Base-by-base conservation (phyloP, 1,140 invertebrate genomes). In the Rhagoletis zephyria region DNA sequence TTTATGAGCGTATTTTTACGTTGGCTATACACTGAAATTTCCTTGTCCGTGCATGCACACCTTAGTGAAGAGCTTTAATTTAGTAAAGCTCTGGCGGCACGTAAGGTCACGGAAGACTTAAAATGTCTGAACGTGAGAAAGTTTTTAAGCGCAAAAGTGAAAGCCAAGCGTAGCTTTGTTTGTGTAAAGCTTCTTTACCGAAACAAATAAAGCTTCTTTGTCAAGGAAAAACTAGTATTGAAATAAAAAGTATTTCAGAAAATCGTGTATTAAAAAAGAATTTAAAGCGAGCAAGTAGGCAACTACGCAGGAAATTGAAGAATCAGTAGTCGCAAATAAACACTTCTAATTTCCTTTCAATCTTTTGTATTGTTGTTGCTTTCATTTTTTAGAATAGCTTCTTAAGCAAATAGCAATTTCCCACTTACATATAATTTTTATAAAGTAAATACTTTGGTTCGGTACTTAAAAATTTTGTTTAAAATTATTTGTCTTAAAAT, bases 21-120 rank as follows among this genome's bases (percentile, higher is more conserved):
- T 81, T 81, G 74, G 74, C 48, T 56, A 45, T 81, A 9, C 74
- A 81, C 51, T 81, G 51, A 9, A 74, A 74, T 45, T 48, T 6
- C 67, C 45, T 74, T 74, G 67, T 14, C 45, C 1, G 1, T 56
- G 51, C 5, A 10, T 5, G 51, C 51, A 74, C 40, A 48, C 67
- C 48, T 40, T 16, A 48, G 4, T 42, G 67, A 74, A 48, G 14
- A 10, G 4, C 30, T 30, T 30, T 30, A 30, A 30, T 30, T 30
- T 30, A 30, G 1, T 30, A 30, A 30, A 30, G 30, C 30, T 30
- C 30, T 30, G 30, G 30, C 30, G 30, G 30, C 30, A 30, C 30
- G 0, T 30, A 30, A 30, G 30, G 30, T n/a, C 30, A 30, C 30
- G n/a, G 16, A 63, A 14, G 45, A 4, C 40, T 16, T 1, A 42